These are phyloP conservation scores for Ailurus styani DNA, from an alignment of 2,113 vertebrate species.

Conservation along the genomic window DNA sequence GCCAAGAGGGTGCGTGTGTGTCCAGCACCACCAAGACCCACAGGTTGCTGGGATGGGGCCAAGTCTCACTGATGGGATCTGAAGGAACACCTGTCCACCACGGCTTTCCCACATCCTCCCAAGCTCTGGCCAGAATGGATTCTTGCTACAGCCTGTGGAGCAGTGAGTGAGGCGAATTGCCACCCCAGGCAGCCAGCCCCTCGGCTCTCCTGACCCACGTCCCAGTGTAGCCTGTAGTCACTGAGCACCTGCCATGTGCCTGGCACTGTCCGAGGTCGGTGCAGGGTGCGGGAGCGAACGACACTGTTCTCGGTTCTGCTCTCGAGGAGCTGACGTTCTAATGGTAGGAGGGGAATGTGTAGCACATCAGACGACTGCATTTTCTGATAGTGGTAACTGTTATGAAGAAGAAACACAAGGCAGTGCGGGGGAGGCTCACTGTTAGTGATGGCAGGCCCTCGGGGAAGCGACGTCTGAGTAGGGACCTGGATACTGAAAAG, in stretches of 20 bases:
- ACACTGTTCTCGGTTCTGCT: not conserved
- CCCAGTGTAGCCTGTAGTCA: too few relatives aligned
- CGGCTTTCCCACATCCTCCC: too few relatives aligned
- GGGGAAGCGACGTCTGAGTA: not conserved
- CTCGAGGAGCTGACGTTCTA: not conserved
- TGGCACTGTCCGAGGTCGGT: too few relatives aligned
- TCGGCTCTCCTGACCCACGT: rapidly evolving
- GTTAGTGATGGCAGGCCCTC: rapidly evolving
- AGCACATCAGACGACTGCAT: not conserved
- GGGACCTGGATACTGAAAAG: not conserved
- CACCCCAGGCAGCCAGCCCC: not conserved
- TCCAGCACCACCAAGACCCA: not conserved
- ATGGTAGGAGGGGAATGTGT: rapidly evolving
- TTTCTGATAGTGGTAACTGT: not conserved
- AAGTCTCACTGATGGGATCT: not conserved
- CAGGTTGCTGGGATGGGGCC: not conserved
- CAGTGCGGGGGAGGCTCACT: not conserved
- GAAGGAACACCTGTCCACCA: not conserved
- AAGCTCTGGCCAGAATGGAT: not conserved
- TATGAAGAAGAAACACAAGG: not conserved
- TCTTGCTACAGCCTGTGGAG: not conserved
- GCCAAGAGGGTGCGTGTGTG: not conserved
- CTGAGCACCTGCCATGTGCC: not conserved
- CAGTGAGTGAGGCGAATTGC: not conserved
- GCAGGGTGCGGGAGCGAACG: too few relatives aligned